Evolutionary conservation across 2,797 vertebrate species (phyloP), one percentile per base, ranked within the genome.

Genomic region (Halcyon smyrnensis): DNA sequence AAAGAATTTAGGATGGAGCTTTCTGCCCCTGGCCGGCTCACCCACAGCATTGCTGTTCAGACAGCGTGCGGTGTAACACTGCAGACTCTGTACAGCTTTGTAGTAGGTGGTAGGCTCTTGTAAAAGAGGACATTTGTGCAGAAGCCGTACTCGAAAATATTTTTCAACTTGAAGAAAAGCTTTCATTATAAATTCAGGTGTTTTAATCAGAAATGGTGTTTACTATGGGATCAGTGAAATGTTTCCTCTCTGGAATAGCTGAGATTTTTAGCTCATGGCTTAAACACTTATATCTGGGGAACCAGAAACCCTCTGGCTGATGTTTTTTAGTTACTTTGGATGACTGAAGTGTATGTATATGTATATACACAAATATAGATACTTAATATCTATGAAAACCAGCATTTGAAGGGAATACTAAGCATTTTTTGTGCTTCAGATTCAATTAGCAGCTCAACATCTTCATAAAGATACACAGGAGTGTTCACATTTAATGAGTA

Each of bases 1-100:
- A 11, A 41, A 15, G 27, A n/a, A 63, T 37, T 25, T 19, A 1
- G 0, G 2, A 4, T 3, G 11, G 57, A 16, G 19, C 3, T 41
- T 51, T 71, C 39, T 64, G 16, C 39, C 8, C 25, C 6, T 20
- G 21, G 25, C 60, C 64, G 41, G 64, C 32, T 34, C 23, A n/a
- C n/a, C 41, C 37, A 28, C 34, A 11, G 9, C 11, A 3, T 16
- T 14, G 1, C 41, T 17, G 6, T 19, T 17, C 4, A 45, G 36
- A 16, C 6, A 11, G 21, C 64, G 62, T 4, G 20, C 32, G 9
- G 34, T 13, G 32, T 32, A 37, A 45, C 34, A 0, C 20, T 37
- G 30, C 2, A 9, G 10, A 13, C 19, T 5, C 56, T 11, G 17
- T 11, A 4, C 2, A 32, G 25, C 36, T 51, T 30, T 54, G 50